Evolutionary conservation across 2,113 vertebrate genomes (phyloP).

Genomic region (Pseudorectes ferrugineus): DNA sequence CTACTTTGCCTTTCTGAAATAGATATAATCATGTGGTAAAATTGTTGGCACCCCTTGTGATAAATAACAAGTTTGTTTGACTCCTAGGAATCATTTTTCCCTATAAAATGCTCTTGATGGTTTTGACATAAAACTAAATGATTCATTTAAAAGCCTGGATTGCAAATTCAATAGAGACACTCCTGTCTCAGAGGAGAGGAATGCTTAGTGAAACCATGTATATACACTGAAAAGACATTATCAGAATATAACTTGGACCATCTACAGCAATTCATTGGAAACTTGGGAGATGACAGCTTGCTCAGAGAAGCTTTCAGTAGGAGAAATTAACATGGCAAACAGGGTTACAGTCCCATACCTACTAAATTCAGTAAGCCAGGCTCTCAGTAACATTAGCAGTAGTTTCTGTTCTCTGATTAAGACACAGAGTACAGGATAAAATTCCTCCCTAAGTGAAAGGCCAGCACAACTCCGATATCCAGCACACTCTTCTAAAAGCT

Average conservation of each 20-base stretch:
- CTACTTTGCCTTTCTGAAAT: constrained; percentile 24
- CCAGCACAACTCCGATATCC: neutral
- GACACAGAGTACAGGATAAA: neutral
- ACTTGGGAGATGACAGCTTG: neutral
- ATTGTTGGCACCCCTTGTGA: constrained; percentile 20
- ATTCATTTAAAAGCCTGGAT: neutral
- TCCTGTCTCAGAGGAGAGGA: neutral
- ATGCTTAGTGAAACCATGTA: neutral
- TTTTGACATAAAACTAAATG: constrained; percentile 32
- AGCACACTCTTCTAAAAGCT: neutral
- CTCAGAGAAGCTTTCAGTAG: neutral
- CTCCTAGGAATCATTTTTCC: constrained; percentile 4
- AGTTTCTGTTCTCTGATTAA: neutral
- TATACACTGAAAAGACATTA: neutral
- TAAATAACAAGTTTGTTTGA: constrained; percentile 25
- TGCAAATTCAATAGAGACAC: neutral
- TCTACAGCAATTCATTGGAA: neutral
- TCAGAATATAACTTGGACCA: neutral
- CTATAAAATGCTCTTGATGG: neutral
- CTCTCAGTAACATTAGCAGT: neutral
- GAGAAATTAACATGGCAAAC: neutral
- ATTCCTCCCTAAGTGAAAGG: neutral
- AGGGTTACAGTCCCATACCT: neutral
- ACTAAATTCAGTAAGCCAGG: neutral
- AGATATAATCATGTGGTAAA: constrained; percentile 24